Base-by-base conservation (phyloP, 2,888 invertebrate species). In the Augochlorella aurata region DNA sequence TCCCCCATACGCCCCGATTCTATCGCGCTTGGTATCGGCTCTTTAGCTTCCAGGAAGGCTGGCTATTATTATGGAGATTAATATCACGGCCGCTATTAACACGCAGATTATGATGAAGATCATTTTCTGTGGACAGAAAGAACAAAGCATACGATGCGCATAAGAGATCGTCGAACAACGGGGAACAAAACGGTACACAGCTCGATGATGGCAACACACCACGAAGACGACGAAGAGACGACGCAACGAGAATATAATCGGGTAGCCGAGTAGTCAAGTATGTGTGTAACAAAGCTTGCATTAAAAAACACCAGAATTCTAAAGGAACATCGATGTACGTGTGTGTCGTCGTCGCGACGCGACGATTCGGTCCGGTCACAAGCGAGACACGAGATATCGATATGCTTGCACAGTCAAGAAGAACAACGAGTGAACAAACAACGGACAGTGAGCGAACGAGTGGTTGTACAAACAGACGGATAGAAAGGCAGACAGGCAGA, bases 101-200 rank as follows among this genome's bases (percentile, higher is more conserved):
- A 93, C 90, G 93, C 93, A 93, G 93, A 93, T 93, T 92, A 92
- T 91, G 90, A 93, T 93, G 91, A 93, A 88, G 92, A 93, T 93
- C 93, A 92, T 92, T 93, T 94, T 93, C 93, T 93, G 93, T 92
- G 93, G 92, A 92, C 92, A 93, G 85, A 92, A 91, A 86, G 85
- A 74, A 82, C 77, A 67, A 85, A 58, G 58, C n/a, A 75, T 70
- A 24, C 38, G 78, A 72, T 65, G 72, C 74, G 81, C 38, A 73
- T 85, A 70, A 87, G 78, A 73, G 47, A 52, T 47, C 29, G 67
- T 3, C 29, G 52, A 24, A 24, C 47, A 47, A 50, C 44, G 44
- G 8, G 2, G 29, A 21, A 7, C 4, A 18, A 54, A 0, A 54
- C 54, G 21, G 54, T 21, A 21, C 54, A 58, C 58, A 58, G 38